Evolutionary conservation across 2,113 vertebrate genomes (phyloP).

Genomic region (Neotragus pygmaeus): DNA sequence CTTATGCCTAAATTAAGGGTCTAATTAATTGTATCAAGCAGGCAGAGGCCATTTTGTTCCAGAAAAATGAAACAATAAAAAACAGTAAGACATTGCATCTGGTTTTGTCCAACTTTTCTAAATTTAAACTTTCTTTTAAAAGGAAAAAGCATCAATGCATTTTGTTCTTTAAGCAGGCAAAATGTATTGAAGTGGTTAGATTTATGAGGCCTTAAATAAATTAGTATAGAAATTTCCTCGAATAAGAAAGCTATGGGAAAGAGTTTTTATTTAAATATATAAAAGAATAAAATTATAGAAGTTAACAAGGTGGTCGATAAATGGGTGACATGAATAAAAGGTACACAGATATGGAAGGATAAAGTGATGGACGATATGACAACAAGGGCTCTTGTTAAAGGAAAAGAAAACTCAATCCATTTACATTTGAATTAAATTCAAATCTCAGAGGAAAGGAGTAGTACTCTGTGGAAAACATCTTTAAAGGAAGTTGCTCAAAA

Average conservation of each 20-base stretch:
- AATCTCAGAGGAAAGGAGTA: not conserved
- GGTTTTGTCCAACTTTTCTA: not conserved
- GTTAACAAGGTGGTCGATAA: not conserved
- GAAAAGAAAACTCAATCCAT: conserved; percentile 3
- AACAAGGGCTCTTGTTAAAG: not conserved
- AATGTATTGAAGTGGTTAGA: not conserved
- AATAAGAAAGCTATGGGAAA: not conserved
- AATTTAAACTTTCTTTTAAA: conserved; percentile 31
- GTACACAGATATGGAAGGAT: not conserved
- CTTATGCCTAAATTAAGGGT: not conserved
- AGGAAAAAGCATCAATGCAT: not conserved
- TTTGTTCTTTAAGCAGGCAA: not conserved
- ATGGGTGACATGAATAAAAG: not conserved
- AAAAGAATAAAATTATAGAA: not conserved
- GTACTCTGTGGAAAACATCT: not conserved
- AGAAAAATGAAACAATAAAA: not conserved
- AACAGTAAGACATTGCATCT: not conserved
- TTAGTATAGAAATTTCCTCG: not conserved
- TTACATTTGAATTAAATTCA: conserved; percentile 10
- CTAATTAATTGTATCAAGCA: not conserved
- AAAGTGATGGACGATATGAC: not conserved
- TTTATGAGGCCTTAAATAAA: not conserved
- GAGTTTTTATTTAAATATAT: not conserved
- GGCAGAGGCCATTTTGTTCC: not conserved
- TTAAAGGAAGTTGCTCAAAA: not conserved